Evolutionary conservation across 2,797 vertebrate genomes (phyloP).

Genomic region (Oophaga sylvatica): DNA sequence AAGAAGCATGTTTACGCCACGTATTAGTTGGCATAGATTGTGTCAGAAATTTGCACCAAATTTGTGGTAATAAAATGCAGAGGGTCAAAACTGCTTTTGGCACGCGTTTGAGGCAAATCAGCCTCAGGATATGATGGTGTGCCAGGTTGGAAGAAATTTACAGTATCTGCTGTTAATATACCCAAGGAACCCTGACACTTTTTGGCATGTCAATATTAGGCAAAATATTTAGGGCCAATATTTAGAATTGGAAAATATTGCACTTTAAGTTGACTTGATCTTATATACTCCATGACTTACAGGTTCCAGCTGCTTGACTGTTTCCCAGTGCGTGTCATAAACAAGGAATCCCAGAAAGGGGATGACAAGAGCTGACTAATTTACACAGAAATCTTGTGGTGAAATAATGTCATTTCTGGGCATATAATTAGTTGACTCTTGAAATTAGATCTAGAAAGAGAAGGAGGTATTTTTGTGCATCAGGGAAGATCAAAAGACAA

Average conservation of each 20-base stretch:
- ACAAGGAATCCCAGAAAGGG: constrained; percentile 17
- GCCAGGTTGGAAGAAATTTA: not conserved
- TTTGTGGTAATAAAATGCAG: too few species aligned
- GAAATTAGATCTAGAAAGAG: constrained; percentile 28
- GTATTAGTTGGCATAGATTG: too few species aligned
- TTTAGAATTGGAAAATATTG: not conserved
- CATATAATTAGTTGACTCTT: constrained; percentile 34
- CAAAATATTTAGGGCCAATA: not conserved
- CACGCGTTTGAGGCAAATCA: not conserved
- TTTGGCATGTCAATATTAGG: not conserved
- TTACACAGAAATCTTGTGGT: constrained; percentile 20
- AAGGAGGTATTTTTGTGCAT: not conserved
- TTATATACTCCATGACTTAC: not conserved
- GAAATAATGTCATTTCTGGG: constrained; percentile 44
- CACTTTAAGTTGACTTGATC: not conserved
- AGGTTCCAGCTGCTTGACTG: constrained; percentile 16
- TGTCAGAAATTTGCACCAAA: too few species aligned
- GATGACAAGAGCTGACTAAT: constrained; percentile 33
- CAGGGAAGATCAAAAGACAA: constrained; percentile 13
- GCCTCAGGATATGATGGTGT: not conserved
- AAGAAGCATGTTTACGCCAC: too few species aligned
- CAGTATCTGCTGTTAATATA: not conserved
- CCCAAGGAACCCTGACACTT: not conserved
- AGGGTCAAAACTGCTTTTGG: not conserved
- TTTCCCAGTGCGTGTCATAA: not conserved